Conservation (phyloP, 2,113 vertebrate genomes). For the Dipodomys stephensi region DNA sequence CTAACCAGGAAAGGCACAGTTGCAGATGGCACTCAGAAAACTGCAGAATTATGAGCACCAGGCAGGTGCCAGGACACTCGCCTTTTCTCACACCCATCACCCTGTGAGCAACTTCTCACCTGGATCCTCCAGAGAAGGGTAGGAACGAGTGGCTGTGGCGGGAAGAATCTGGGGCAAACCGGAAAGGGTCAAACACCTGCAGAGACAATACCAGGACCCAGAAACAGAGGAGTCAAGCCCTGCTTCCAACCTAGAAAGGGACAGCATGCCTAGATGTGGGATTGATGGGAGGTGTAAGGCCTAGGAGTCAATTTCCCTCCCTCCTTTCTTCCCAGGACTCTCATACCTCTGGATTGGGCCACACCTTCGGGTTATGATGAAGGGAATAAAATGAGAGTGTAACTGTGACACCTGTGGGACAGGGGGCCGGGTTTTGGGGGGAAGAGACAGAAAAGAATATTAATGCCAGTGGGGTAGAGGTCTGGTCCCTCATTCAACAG, state of each 20-base stretch:
- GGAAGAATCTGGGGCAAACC: slow-evolving; percentile 85
- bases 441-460: not conserved
- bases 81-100: too few relatives aligned
- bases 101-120: not conserved
- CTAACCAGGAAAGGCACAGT: not conserved
- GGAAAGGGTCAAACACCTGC: slow-evolving; percentile 88
- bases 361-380: slow-evolving; percentile 87
- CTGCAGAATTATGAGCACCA: not conserved
- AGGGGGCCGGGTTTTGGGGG: too few relatives aligned
- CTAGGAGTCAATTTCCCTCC: not conserved
- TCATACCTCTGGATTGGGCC: slow-evolving; percentile 86
- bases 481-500: not conserved
- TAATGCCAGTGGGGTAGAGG: not conserved
- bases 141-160: slow-evolving; percentile 88
- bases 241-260: not conserved
- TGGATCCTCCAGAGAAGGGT: slow-evolving; percentile 87
- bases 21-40: not conserved
- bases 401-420: slow-evolving; percentile 70
- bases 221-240: not conserved
- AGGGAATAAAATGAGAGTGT: slow-evolving; percentile 82
- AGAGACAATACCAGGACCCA: not conserved
- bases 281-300: fast-evolving
- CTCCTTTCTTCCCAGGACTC: not conserved
- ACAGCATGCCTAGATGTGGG: not conserved
- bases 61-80: too few relatives aligned